Evolutionary conservation across 2,888 invertebrate genomes (phyloP), one percentile per base, ranked within the genome.

Genomic region (Steinernema hermaphroditum): DNA sequence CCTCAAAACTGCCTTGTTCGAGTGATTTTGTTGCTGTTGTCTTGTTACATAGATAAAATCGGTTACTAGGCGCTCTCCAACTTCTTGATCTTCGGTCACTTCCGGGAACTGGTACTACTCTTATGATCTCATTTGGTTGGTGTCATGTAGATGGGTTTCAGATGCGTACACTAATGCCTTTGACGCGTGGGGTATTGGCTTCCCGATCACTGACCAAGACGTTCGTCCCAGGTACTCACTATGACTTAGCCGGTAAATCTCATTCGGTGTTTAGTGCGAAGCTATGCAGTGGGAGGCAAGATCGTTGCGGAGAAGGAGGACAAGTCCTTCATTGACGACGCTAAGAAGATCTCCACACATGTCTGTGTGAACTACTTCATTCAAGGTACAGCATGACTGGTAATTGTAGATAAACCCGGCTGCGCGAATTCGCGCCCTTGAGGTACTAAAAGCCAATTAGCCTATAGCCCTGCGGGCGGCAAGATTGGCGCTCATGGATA

Each of bases 321-420:
- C 71, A 83, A 85, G 69, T 73, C 78, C 1, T 83, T 80, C 71
- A 80, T 86, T 2, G 85, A 86, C 9, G 83, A 86, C 71, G 81
- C 82, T 2, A 78, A 80, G 68, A 84, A 85, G 74, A 73, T 85
- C 34, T 79, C 80, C 24, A 78, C 78, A 12, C 80, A 80, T 74
- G 85, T 82, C 12, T 85, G 83, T 74, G 78, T 86, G 68, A 85
- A 85, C 73, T 83, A 80, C 73, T 81, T 81, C 49, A 75, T 78
- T 62, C 82, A 83, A 77, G 84, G 82, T 80, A 70, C 4, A 72
- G 37, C 12, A 9, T 8, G 34, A 27, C 57, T 19, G 4, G n/a
- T 27, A 69, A 69, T 2, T 19, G 16, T 2, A 16, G 46, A 9
- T 41, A 41, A 41, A n/a, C n/a, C n/a, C n/a, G n/a, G n/a, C n/a